Conservation (phyloP, 2,888 invertebrate species). For the Apocheima hispidaria region DNA sequence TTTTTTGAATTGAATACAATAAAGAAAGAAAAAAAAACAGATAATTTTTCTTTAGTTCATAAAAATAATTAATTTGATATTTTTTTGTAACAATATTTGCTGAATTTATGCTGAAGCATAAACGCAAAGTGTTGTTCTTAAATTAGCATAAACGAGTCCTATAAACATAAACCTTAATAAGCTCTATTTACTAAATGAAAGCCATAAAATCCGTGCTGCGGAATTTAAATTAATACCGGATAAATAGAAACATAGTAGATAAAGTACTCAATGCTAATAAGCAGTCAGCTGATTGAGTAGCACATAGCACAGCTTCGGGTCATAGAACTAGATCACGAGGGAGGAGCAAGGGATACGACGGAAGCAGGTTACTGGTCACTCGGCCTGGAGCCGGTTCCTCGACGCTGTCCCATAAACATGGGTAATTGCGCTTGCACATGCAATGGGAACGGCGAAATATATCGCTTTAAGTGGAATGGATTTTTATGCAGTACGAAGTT, state of each 20-base stretch:
- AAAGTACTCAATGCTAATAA: conserved; percentile 32
- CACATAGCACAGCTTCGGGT: conserved; percentile 16
- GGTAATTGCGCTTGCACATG: conserved; percentile 50
- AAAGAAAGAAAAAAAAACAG: too few species aligned
- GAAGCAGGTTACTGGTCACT: conserved; percentile 51
- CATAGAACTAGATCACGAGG: conserved; percentile 25
- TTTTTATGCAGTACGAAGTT: conserved; percentile 38
- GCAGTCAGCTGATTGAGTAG: conserved; percentile 25
- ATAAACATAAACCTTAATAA: conserved; percentile 33
- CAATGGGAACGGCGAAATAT: conserved; percentile 56
- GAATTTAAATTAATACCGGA: conserved; percentile 28
- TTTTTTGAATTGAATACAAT: too few species aligned
- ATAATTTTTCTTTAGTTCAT: too few species aligned
- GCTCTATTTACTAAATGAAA: conserved; percentile 26
- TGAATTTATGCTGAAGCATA: not conserved
- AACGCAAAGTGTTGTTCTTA: not conserved
- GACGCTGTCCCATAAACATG: conserved; percentile 50
- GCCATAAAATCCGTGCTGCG: conserved; percentile 19
- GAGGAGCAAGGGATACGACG: conserved; percentile 32
- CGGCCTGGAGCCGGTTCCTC: conserved; percentile 49
- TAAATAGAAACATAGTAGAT: conserved; percentile 25
- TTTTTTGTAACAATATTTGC: not conserved
- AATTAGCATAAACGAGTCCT: not conserved
- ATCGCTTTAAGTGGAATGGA: conserved; percentile 46
- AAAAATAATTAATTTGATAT: not conserved